Evolutionary conservation across 2,797 vertebrate species (phyloP).

Genomic region (Xyrichtys novacula): DNA sequence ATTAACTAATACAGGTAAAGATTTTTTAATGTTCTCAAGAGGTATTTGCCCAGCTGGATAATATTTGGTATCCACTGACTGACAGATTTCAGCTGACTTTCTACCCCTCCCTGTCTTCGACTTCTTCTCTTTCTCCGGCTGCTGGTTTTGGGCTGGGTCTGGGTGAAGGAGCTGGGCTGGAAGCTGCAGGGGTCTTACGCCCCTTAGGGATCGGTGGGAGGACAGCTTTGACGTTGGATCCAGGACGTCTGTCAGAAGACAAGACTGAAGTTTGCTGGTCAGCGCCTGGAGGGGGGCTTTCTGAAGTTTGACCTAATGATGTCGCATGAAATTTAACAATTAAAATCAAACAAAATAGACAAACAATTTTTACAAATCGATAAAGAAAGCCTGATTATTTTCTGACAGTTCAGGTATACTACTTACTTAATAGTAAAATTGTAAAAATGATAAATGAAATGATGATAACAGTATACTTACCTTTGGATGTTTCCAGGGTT

Average conservation of each 20-base stretch:
- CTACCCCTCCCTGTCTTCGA: slow-evolving; percentile 16
- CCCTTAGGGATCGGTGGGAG: slow-evolving; percentile 90
- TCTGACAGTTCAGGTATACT: neutral
- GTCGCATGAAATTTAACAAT: slow-evolving; percentile 39
- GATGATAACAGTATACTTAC: slow-evolving; percentile 48
- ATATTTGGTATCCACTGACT: too few species aligned
- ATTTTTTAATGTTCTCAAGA: too few species aligned
- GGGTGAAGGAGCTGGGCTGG: slow-evolving; percentile 38
- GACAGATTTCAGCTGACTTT: too few species aligned
- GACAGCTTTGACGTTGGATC: slow-evolving; percentile 82
- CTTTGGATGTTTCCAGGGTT: slow-evolving; percentile 69
- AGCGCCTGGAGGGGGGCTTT: slow-evolving; percentile 26
- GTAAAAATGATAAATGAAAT: neutral
- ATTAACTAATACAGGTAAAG: neutral
- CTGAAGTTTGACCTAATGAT: slow-evolving; percentile 45
- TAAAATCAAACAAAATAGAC: neutral
- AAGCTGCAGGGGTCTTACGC: slow-evolving; percentile 66
- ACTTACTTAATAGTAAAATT: slow-evolving; percentile 3
- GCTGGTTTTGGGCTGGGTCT: slow-evolving; percentile 12
- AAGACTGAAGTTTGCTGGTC: slow-evolving; percentile 11
- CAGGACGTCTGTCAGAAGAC: slow-evolving; percentile 65
- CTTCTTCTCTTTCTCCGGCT: neutral
- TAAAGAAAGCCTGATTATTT: neutral
- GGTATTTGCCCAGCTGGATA: too few species aligned
- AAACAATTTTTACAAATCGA: neutral